Base-by-base conservation (phyloP, 2,797 vertebrate species). In the Pseudomugil tenellus region DNA sequence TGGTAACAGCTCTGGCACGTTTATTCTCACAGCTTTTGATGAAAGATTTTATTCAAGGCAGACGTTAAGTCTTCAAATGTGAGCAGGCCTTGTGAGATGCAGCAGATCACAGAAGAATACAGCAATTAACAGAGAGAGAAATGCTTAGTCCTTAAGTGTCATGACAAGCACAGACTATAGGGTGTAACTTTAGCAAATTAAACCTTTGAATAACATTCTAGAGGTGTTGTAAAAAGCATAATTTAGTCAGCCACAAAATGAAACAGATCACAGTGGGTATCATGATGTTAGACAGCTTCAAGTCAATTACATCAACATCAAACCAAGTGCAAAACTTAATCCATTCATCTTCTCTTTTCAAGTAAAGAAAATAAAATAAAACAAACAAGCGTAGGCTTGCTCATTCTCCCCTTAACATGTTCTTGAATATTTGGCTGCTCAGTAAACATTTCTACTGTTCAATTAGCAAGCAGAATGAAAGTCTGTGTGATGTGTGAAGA, bases 1-100 rank as follows among this genome's bases (percentile, higher is more conserved):
- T 69, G 86, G 78, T 78, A 65, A 87, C 83, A 75, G 74, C 68
- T 80, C 81, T 76, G 66, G 43, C 57, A 63, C 69, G 83, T 89
- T 89, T 66, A 73, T 84, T 73, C 76, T 58, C 12, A 31, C 31
- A 69, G 54, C 72, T 77, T 67, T 56, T 32, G 66, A n/a, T 4
- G 6, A 35, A 37, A 52, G 63, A 68, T 65, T 83, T 70, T 39
- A 74, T 82, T 66, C 69, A 29, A 78, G 32, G 21, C 34, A 39
- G 23, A 13, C 19, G 19, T 71, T 29, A 23, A 23, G 41, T 64
- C 55, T 59, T 29, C 1, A 57, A 68, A 72, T 65, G 21, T 52
- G 28, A 46, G 28, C 7, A 63, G 16, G 37, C 8, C 51, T n/a
- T 11, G 12, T 46, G 7, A 49, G 25, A 77, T 23, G 13, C 3